Percentiles rank a stretch among this genome's conserved stretches.
Conservation (phyloP, 1,140 invertebrate genomes). For the Wasmannia auropunctata region DNA sequence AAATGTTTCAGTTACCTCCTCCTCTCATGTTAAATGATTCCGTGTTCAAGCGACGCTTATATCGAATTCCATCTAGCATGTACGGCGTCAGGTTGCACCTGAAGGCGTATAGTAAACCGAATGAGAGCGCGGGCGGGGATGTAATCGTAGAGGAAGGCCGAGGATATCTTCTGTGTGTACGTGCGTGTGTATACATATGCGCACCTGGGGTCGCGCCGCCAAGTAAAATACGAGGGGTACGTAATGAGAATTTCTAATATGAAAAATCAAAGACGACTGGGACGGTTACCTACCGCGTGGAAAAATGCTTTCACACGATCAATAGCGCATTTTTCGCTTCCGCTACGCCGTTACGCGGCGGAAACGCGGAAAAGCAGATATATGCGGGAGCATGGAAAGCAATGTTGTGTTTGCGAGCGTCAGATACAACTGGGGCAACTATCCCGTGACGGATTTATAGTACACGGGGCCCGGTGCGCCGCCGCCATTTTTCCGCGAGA, state of each 20-base stretch:
- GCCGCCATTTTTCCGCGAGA: slow-evolving; percentile 24
- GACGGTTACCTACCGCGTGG: no score
- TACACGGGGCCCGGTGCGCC: background rate
- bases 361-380: background rate
- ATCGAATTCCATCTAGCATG: slow-evolving; percentile 59
- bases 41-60: slow-evolving; percentile 59
- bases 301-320: slow-evolving; percentile 34
- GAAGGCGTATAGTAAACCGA: slow-evolving; percentile 57
- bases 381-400: slow-evolving; percentile 35
- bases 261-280: slow-evolving; percentile 42
- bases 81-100: slow-evolving; percentile 59
- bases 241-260: slow-evolving; percentile 58
- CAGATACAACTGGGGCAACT: slow-evolving; percentile 52
- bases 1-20: slow-evolving; percentile 50
- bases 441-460: slow-evolving; percentile 54
- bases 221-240: slow-evolving; percentile 49
- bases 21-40: slow-evolving; percentile 54
- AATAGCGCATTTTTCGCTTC: slow-evolving; percentile 23
- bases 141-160: slow-evolving; percentile 42
- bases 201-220: background rate
- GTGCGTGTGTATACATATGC: background rate
- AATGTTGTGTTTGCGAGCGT: slow-evolving; percentile 54
- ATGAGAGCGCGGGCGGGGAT: slow-evolving; percentile 44
- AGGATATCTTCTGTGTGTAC: background rate
- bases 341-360: background rate